Evolutionary conservation across 2,797 vertebrate genomes (phyloP).

Genomic region (Urophycis tenuis): DNA sequence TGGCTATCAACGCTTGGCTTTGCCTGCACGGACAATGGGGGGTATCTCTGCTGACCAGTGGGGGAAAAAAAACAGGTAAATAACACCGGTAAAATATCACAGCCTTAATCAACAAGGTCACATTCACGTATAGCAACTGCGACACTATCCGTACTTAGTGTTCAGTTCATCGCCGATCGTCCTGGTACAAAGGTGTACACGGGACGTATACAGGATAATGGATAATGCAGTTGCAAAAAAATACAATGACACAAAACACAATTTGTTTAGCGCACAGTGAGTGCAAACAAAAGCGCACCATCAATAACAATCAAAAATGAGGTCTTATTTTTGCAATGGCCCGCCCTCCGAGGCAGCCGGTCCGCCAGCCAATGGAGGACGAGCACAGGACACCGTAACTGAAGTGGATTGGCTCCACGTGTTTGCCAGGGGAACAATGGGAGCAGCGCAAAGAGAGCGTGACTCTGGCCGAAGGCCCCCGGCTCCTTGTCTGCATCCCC

Average conservation of each 20-base stretch:
- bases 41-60: slow-evolving; percentile 20
- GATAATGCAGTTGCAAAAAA: background rate
- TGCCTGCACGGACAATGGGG: background rate
- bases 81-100: slow-evolving; percentile 2
- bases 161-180: background rate
- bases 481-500: slow-evolving; percentile 36
- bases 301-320: background rate
- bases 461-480: slow-evolving; percentile 24
- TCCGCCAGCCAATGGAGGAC: background rate
- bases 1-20: background rate
- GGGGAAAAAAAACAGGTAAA: background rate
- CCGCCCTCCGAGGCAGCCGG: background rate
- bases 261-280: background rate
- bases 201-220: background rate
- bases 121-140: slow-evolving; percentile 15
- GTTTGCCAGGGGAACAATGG: slow-evolving; percentile 1
- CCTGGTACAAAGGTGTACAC: background rate
- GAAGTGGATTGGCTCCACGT: background rate
- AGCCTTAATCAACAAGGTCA: slow-evolving; percentile 22
- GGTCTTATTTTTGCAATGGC: background rate
- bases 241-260: background rate
- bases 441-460: slow-evolving; percentile 23
- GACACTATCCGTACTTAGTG: background rate
- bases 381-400: background rate
- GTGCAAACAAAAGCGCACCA: background rate